Conservation (phyloP, 2,888 invertebrate genomes). For the Hymenopus coronatus region DNA sequence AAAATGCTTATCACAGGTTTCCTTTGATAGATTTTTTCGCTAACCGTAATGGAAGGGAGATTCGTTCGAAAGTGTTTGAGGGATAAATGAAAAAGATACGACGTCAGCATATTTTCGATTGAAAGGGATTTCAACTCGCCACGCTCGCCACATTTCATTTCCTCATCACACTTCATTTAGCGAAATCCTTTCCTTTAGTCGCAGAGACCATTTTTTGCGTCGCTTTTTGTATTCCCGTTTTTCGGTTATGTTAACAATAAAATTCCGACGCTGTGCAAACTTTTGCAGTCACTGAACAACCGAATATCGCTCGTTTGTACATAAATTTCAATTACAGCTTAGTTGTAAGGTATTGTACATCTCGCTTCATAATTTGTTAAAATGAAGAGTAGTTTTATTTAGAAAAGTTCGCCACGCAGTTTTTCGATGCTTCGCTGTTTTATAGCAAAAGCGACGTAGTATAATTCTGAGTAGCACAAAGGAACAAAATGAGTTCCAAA, state of each 20-base stretch:
- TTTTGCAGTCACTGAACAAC: not conserved
- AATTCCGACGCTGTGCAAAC: not conserved
- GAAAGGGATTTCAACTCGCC: not conserved
- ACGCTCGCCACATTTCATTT: not conserved
- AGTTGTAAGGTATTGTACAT: not conserved
- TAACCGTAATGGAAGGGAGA: not conserved
- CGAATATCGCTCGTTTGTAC: not conserved
- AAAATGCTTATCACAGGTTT: not conserved
- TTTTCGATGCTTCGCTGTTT: not conserved
- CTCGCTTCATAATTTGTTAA: not conserved
- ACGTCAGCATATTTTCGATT: not conserved
- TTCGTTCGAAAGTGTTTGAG: not conserved
- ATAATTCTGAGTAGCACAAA: not conserved
- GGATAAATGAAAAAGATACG: not conserved
- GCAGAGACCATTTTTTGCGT: not conserved
- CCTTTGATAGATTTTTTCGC: not conserved
- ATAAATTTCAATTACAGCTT: not conserved
- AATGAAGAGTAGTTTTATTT: not conserved
- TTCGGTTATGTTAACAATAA: not conserved
- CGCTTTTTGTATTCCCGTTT: not conserved
- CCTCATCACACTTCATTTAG: not conserved
- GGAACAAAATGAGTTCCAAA: not conserved
- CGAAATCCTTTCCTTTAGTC: not conserved
- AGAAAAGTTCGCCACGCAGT: not conserved
- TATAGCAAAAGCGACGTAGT: not conserved